Conservation (phyloP, 2,888 invertebrate species). For the Labia minor region DNA sequence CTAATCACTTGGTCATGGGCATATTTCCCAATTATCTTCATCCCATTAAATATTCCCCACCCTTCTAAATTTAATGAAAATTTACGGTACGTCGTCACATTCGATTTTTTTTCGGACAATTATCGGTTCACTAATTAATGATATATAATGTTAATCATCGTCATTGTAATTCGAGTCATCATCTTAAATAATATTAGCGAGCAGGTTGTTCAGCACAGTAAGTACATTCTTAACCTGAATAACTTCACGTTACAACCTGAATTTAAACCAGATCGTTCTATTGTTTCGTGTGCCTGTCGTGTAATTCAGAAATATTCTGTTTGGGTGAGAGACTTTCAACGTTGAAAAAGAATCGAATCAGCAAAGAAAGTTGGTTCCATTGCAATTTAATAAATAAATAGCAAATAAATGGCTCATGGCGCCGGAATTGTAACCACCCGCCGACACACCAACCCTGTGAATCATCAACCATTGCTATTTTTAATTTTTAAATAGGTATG, state of each 20-base stretch:
- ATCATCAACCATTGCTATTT: neutral
- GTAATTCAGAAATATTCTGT: neutral
- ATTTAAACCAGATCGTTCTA: neutral
- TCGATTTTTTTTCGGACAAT: too few species aligned
- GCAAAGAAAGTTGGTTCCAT: neutral
- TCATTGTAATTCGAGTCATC: too few species aligned
- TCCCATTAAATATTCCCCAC: too few species aligned
- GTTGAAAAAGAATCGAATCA: neutral
- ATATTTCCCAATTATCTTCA: too few species aligned
- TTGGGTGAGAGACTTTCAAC: neutral
- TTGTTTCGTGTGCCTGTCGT: neutral
- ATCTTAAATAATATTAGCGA: too few species aligned
- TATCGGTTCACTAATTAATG: too few species aligned
- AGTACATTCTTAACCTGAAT: neutral
- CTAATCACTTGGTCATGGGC: too few species aligned
- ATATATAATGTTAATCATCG: too few species aligned
- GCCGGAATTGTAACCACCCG: neutral
- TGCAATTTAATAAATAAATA: neutral
- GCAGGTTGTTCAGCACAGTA: too few species aligned
- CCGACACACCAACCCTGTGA: too few species aligned
- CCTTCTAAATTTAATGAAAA: too few species aligned
- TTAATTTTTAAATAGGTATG: neutral
- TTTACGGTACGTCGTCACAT: too few species aligned
- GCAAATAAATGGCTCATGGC: neutral
- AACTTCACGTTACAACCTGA: conserved; percentile 4